Evolutionary conservation across 2,113 vertebrate species (phyloP), one percentile per base, ranked within the genome.

Genomic region (Campylorhamphus procurvoides): DNA sequence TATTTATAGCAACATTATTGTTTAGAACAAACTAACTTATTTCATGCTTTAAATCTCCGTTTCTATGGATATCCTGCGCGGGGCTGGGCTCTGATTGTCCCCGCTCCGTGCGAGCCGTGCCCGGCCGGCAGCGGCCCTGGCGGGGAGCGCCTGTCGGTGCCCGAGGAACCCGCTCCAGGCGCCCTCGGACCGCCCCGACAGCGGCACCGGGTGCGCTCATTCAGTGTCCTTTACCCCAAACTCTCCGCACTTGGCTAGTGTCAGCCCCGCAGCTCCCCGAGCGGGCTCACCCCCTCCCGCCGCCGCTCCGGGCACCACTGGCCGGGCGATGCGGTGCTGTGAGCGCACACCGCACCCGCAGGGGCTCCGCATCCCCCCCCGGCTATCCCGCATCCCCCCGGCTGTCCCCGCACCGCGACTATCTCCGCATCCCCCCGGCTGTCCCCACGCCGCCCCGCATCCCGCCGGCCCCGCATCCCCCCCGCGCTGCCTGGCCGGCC

Each of bases 11-110:
- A 85, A 47, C 87, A 8, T 81, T 55, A 84, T 84, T 95, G 87
- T 95, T 97, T 46, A 69, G 87, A 89, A 87, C 77, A 87, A 87
- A 90, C 46, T 89, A 95, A 97, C 40, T 94, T 96, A 72, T 93
- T 87, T 50, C 91, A 82, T 75, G 83, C 74, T 53, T 84, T 87
- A 49, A 68, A 72, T 68, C 87, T 40, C 62, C 40, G 77, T 91
- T 93, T 94, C 91, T 91, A 93, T 89, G 94, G 84, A 63, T 87
- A 73, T 85, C 84, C 84, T 35, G 67, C 37, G 47, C 52, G 9
- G 53, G 46, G 87, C 59, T 37, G 25, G 4, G 81, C 69, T 37
- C 63, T 7, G 88, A 46, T 94, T 88, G 80, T 69, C 90, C 94
- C 62, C 1, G 44, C 85, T 64, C 31, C 53, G 5, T 2, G 19